Conservation (phyloP, 1,140 invertebrate species). For the Bombus cullumanus region DNA sequence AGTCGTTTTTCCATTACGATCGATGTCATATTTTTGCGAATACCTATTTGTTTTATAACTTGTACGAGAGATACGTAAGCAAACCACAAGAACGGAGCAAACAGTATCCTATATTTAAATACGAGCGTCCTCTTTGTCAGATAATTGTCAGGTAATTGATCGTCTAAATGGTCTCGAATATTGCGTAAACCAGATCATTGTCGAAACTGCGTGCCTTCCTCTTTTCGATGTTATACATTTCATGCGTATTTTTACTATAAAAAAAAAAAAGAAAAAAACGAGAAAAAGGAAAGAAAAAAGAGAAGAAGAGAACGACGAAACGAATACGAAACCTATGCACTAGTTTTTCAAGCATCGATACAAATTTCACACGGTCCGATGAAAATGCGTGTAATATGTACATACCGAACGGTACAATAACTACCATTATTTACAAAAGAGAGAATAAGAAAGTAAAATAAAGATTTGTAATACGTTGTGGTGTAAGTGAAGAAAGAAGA, state of each 20-base stretch:
- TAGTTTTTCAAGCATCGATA: conserved; percentile 46
- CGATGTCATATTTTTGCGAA: too few relatives aligned
- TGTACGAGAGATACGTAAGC: neutral
- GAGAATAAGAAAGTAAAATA: neutral
- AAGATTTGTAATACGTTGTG: conserved; percentile 17
- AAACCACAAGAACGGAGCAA: neutral
- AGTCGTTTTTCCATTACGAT: neutral
- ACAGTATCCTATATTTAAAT: conserved; percentile 32
- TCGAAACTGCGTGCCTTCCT: conserved; percentile 62
- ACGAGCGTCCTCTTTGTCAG: conserved; percentile 34
- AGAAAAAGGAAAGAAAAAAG: neutral
- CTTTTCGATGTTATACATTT: conserved; percentile 64
- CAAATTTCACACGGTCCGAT: conserved; percentile 42
- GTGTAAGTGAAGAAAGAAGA: neutral
- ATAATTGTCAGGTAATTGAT: neutral
- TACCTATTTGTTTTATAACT: neutral
- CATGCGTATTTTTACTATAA: conserved; percentile 46
- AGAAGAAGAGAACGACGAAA: neutral
- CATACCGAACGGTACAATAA: conserved; percentile 30
- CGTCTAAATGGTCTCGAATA: neutral
- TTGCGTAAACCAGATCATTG: conserved; percentile 35
- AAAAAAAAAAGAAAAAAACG: neutral
- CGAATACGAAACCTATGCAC: conserved; percentile 16
- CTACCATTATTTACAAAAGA: conserved; percentile 15
- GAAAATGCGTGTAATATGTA: conserved; percentile 30